Base-by-base conservation (phyloP, 2,888 invertebrate species). In the Apotomis betuletana region DNA sequence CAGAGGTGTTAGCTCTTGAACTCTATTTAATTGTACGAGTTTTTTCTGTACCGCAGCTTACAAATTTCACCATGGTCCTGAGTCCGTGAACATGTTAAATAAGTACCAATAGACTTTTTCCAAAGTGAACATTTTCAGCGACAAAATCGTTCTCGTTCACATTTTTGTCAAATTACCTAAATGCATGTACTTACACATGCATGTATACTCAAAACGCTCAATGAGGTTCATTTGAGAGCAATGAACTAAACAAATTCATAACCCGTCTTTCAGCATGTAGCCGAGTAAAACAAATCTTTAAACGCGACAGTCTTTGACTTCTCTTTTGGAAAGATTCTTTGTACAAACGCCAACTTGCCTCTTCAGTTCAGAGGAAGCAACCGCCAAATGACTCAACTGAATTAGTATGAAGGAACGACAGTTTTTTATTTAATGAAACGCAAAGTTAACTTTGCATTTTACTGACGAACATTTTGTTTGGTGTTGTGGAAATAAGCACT, bases 231-330 rank as follows among this genome's bases (percentile, higher is more conserved):
- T 3, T 51, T 62, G 61, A n/a, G 27, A 51, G 12, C 60, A 46
- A 10, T 12, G 36, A 60, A 49, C 12, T 12, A 10, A 41, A 60
- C 36, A 49, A 46, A 13, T 57, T 36, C 46, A 44, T 49, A 10
- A 61, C 44, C 9, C 13, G 5, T 59, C 58, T 67, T 57, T 55
- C 36, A 55, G 61, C 54, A 10, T 12, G 57, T 12, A 63, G 15
- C 73, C 67, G 62, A 60, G 67, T 72, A 70, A 76, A 75, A 62
- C 71, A 55, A 63, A 69, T 65, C 65, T 64, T 60, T 41, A 61
- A 72, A 74, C 54, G 74, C 70, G 65, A 41, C 74, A 75, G 78
- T 74, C 77, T 79, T 78, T 78, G 79, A 77, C 77, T 79, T 67
- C 74, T 78, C 79, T 75, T 67, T 74, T 59, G 79, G 79, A 81